Percentiles rank a stretch among this genome's conserved stretches.
These are phyloP conservation scores for Aplysia californica DNA, from an alignment of 1,140 invertebrate species.

Conservation along the genomic window DNA sequence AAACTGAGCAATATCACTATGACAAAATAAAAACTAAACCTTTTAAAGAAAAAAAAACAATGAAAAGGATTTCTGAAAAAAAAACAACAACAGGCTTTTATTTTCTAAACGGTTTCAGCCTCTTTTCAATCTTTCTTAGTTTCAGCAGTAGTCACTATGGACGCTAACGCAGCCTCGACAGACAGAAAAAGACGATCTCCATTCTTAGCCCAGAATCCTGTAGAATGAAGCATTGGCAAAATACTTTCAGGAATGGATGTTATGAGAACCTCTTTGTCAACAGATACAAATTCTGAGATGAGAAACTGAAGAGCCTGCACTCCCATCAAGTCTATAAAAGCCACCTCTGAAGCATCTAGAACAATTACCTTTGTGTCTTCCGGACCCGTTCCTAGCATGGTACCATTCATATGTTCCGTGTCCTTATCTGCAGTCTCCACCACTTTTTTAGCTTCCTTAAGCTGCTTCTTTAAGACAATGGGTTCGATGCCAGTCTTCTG, in stretches of 20 bases:
- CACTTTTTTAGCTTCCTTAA: not conserved
- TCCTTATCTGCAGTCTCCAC: no score
- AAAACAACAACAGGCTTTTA: no score
- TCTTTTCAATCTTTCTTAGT: no score
- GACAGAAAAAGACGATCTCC: constrained; percentile 17
- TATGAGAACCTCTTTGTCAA: constrained; percentile 20
- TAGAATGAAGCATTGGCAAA: constrained; percentile 19
- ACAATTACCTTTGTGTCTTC: constrained; percentile 10
- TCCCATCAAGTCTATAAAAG: constrained; percentile 42
- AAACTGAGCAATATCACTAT: no score
- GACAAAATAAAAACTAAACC: no score
- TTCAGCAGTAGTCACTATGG: no score
- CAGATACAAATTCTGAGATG: constrained; percentile 17
- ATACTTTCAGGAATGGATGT: constrained; percentile 19
- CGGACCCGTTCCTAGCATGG: not conserved
- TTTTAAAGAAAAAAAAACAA: no score
- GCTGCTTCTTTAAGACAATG: constrained; percentile 29
- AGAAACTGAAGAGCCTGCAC: constrained; percentile 36
- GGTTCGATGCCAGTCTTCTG: constrained; percentile 37
- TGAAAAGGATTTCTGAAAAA: no score
- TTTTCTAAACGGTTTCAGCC: no score
- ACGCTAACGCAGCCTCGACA: constrained; percentile 22
- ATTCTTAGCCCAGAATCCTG: constrained; percentile 28
- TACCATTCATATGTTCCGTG: no score
- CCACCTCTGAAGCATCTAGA: constrained; percentile 33